Evolutionary conservation across 1,140 invertebrate genomes (phyloP).

Genomic region (Venturia canescens): DNA sequence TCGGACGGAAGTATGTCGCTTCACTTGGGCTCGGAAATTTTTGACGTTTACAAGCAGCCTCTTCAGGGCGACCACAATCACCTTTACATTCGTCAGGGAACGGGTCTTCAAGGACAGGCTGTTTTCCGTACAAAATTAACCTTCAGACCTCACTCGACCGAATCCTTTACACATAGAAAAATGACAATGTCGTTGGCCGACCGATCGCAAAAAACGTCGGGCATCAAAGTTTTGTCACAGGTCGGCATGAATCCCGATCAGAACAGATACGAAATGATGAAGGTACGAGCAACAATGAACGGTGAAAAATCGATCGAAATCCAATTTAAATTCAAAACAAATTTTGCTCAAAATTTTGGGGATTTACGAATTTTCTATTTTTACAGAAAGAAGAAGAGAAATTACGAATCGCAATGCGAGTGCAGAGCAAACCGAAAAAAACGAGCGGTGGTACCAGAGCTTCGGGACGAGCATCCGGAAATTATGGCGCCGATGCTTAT

Average conservation of each 20-base stretch:
- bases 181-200: constrained; percentile 99
- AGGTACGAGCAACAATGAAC: constrained; percentile 79
- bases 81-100: constrained; percentile 95
- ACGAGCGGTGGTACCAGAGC: constrained; percentile 79
- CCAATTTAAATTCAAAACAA: background rate
- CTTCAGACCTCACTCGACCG: constrained; percentile 98
- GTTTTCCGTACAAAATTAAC: constrained; percentile 97
- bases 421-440: constrained; percentile 83
- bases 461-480: constrained; percentile 79
- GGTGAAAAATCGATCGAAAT: background rate
- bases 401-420: constrained; percentile 89
- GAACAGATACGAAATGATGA: constrained; percentile 92
- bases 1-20: constrained; percentile 99
- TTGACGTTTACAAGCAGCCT: constrained; percentile 97
- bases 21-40: constrained; percentile 97
- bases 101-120: constrained; percentile 97
- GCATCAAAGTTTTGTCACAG: constrained; percentile 97
- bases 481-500: constrained; percentile 74
- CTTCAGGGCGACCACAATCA: constrained; percentile 87
- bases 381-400: constrained; percentile 95
- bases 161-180: constrained; percentile 98
- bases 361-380: constrained; percentile 21
- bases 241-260: constrained; percentile 96
- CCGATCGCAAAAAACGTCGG: constrained; percentile 95
- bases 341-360: background rate